Percentiles rank a stretch among this genome's conserved stretches.
Conservation (phyloP, 2,797 vertebrate genomes). For the Enteromius fasciolatus region DNA sequence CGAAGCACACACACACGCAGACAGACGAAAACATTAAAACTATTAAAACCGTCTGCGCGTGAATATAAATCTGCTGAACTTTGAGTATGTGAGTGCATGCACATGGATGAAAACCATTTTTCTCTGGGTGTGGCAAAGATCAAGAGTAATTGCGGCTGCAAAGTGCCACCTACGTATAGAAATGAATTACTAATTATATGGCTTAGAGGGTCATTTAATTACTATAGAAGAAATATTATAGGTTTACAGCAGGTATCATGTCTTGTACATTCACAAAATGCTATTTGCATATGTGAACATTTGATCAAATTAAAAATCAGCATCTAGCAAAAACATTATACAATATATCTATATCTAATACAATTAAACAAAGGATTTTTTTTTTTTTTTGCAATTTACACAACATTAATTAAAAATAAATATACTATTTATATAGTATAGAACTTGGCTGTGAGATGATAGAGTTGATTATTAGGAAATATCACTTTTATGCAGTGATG, state of each 20-base stretch:
- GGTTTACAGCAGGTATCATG: not conserved
- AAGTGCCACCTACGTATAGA: not conserved
- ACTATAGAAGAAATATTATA: too few relatives aligned
- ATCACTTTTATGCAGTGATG: not conserved
- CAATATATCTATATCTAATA: too few relatives aligned
- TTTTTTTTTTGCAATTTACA: not conserved
- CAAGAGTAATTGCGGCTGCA: not conserved
- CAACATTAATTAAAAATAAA: not conserved
- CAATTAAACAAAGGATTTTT: not conserved
- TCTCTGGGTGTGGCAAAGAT: not conserved
- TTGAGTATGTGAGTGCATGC: conserved; percentile 10
- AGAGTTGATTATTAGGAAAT: not conserved
- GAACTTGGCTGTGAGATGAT: not conserved
- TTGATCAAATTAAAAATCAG: not conserved
- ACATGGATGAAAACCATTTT: not conserved
- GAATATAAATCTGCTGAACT: conserved; percentile 37
- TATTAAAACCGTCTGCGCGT: conserved; percentile 69
- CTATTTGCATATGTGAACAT: not conserved
- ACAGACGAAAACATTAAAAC: conserved; percentile 79
- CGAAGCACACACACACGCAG: conserved; percentile 1
- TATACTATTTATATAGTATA: not conserved
- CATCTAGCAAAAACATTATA: too few relatives aligned
- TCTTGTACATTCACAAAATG: not conserved
- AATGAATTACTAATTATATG: not conserved
- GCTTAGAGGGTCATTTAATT: not conserved